phyloP scores from a whole-genome alignment of 2,888 invertebrate genomes.

The Idaea straminata region DNA sequence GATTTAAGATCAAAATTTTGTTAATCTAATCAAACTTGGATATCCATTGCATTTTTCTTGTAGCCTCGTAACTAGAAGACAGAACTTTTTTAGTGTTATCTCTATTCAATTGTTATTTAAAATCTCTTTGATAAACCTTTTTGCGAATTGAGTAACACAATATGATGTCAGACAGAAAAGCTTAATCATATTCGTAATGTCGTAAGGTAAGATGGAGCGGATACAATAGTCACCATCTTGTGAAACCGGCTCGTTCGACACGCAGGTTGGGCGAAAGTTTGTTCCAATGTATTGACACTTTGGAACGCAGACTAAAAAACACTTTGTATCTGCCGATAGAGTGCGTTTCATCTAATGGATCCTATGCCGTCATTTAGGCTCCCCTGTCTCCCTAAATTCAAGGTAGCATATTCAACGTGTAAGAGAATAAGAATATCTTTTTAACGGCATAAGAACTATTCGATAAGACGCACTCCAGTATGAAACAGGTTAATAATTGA shows the following conservation, averaged over 20 bases:
- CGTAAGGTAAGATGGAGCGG: constrained; percentile 71
- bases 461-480: too few relatives aligned
- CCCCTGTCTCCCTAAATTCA: too few relatives aligned
- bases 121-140: constrained; percentile 10
- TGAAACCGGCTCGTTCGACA: constrained; percentile 69
- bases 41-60: too few relatives aligned
- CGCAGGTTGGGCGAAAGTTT: constrained; percentile 75
- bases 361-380: too few relatives aligned
- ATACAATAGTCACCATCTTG: constrained; percentile 72
- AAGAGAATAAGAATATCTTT: too few relatives aligned
- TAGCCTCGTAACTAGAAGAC: background rate
- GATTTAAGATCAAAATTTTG: too few relatives aligned
- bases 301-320: constrained; percentile 18
- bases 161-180: constrained; percentile 67
- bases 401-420: too few relatives aligned
- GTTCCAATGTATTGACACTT: constrained; percentile 57
- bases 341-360: too few relatives aligned
- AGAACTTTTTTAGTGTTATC: background rate
- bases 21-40: too few relatives aligned
- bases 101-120: background rate
- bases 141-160: constrained; percentile 39
- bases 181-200: constrained; percentile 75
- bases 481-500: too few relatives aligned
- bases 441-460: too few relatives aligned
- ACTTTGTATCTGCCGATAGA: background rate